Evolutionary conservation across 2,888 invertebrate genomes (phyloP).

Genomic region (Steinernema carpocapsae): DNA sequence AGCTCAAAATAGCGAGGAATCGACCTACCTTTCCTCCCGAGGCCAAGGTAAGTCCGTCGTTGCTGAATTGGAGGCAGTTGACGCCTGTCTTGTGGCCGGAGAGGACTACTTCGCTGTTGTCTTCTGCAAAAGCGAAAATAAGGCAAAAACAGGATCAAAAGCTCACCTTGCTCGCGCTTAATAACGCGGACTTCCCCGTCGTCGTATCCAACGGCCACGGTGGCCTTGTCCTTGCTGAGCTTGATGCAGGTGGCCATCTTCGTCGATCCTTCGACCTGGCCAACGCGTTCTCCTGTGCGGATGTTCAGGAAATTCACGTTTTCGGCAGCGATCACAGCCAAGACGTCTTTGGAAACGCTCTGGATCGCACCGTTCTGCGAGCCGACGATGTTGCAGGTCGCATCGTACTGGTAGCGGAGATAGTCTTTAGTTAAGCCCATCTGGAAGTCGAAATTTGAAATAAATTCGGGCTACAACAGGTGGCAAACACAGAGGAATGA

Average conservation of each 20-base stretch:
- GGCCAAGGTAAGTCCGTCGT: slow-evolving; percentile 82
- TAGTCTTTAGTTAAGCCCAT: slow-evolving; percentile 81
- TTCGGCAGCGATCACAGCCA: slow-evolving; percentile 91
- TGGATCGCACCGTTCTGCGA: slow-evolving; percentile 78
- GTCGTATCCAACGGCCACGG: slow-evolving; percentile 87
- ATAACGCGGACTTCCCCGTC: slow-evolving; percentile 77
- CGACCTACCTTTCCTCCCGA: slow-evolving; percentile 86
- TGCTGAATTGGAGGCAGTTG: slow-evolving; percentile 83
- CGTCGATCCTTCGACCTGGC: slow-evolving; percentile 69
- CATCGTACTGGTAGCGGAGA: slow-evolving; percentile 82
- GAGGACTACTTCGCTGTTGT: slow-evolving; percentile 77
- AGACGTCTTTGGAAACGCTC: slow-evolving; percentile 80
- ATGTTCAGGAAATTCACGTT: slow-evolving; percentile 93
- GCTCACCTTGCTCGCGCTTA: slow-evolving; percentile 38
- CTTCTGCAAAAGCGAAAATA: slow-evolving; percentile 37
- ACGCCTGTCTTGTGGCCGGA: slow-evolving; percentile 85
- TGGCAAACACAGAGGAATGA: too few species aligned
- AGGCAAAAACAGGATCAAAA: background rate
- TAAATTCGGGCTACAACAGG: too few species aligned
- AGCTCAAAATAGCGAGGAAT: background rate
- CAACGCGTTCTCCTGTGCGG: slow-evolving; percentile 81
- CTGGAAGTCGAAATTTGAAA: too few species aligned
- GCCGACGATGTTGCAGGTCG: slow-evolving; percentile 86
- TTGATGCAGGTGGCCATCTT: slow-evolving; percentile 81
- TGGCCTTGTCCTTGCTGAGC: slow-evolving; percentile 79